These are phyloP conservation scores for Gymnoscopelus braueri DNA, from an alignment of 2,797 vertebrate species.

Conservation along the genomic window DNA sequence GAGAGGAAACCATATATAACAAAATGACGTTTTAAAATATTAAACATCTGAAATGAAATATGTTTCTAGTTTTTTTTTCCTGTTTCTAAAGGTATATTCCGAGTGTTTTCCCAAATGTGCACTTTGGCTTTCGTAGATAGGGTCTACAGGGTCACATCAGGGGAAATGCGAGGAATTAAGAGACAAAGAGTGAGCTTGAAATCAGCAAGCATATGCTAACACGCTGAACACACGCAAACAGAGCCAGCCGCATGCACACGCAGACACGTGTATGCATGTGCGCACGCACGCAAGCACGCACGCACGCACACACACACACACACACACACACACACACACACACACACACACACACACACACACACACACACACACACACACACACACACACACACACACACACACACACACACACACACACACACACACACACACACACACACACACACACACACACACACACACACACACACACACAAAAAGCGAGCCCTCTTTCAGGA, in stretches of 20 bases:
- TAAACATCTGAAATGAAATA: too few relatives aligned
- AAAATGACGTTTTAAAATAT: too few relatives aligned
- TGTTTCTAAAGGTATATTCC: too few relatives aligned
- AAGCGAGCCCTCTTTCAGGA: conserved; percentile 61
- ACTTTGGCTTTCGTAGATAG: conserved; percentile 18
- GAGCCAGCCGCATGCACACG: too few relatives aligned
- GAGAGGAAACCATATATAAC: too few relatives aligned
- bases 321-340: conserved; percentile 15
- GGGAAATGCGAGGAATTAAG: conserved; percentile 65
- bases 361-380: neutral
- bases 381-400: conserved; percentile 2
- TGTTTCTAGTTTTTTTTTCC: too few relatives aligned
- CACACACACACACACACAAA: conserved; percentile 6
- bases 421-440: conserved; percentile 2
- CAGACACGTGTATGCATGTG: too few relatives aligned
- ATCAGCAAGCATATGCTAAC: neutral
- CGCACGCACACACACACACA: conserved; percentile 5
- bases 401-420: conserved; percentile 15
- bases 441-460: conserved; percentile 15
- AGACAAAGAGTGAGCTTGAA: conserved; percentile 61
- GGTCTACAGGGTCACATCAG: conserved; percentile 45
- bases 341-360: conserved; percentile 32
- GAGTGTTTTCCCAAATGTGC: neutral
- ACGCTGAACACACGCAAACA: too few relatives aligned
- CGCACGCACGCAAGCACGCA: neutral